Base-by-base conservation (phyloP, 1,140 invertebrate species). In the Tigriopus japonicus region DNA sequence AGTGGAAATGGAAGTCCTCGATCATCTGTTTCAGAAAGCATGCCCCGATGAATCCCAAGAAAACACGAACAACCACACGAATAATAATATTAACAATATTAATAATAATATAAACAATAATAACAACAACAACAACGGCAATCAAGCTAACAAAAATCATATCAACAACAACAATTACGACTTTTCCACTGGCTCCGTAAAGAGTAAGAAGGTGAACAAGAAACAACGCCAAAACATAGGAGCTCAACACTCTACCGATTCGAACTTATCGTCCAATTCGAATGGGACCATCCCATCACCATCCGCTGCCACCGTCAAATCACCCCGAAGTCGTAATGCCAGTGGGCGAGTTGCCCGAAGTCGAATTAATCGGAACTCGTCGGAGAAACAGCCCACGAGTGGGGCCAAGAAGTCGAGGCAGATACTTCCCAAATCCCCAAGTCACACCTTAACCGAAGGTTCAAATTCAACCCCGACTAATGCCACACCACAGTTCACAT, bases 1-100 rank as follows among this genome's bases (percentile, higher is more conserved):
- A 45, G 9, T 62, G 15, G 61, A 59, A 45, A 62, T 62, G 61
- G 28, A 59, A 19, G 55, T 59, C 13, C 17, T 14, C 10, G 40
- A 13, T 23, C 41, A 58, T 14, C 35, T 17, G 10, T 58, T 19
- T 17, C n/a, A 58, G n/a, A 28, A 58, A 19, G 24, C 24, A 15
- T 5, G 1, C 1, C 28, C n/a, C 49, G 28, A 28, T 5, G 17
- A 40, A 9, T 10, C 35, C 3, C 14, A 40, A 1, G 14, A 41
- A n/a, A 6, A 6, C 6, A n/a, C 2, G 3, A 17, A 54, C 15
- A 28, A 54, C 14, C 1, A n/a, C 14, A n/a, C 3, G 3, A 17
- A 21, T 15, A 28, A 49, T 21, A 21, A 49, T 6, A 49, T 5
- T 17, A 10, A 17, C 10, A 21, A 49, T 49, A 21, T 2, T 49